Base-by-base conservation (phyloP, 2,113 vertebrate species). In the Egretta garzetta region DNA sequence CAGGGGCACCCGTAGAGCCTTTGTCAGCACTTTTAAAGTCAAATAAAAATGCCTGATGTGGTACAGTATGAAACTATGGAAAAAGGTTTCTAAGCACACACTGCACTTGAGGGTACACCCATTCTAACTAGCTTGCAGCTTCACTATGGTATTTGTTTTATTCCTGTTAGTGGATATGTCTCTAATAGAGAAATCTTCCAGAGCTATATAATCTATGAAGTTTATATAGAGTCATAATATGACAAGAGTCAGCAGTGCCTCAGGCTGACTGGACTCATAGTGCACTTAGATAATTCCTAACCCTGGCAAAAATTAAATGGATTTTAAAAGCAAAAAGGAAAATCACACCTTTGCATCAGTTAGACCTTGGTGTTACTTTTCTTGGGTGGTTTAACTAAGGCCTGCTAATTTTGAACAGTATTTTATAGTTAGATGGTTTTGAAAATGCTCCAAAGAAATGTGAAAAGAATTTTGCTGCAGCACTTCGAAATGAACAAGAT, bases 391-490 rank as follows among this genome's bases (percentile, higher is more conserved):
- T 97, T 93, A 92, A 97, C 95, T 97, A 96, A 80, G 83, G 77
- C 80, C 21, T 1, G 86, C 80, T 93, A 83, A 92, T 92, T 94
- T 94, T 86, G 35, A 89, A 92, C 92, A 96, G 96, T 96, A 93
- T 97, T 97, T 97, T 95, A 2, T 94, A 95, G 84, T 86, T 96
- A 79, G 87, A 67, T 77, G 95, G 83, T 95, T 97, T 97, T 92
- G 21, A 96, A 97, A 97, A 96, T 88, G 91, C 97, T 97, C 98
- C 98, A 98, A 97, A 98, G 98, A 98, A 97, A 98, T 98, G 97
- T 98, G 98, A 97, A 98, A 97, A 94, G 79, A 96, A 84, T 66
- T 93, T 95, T 96, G 95, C 95, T 95, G 86, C 90, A 93, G 97
- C 92, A 93, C 95, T 98, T 98, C 97, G 93, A 81, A 96, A 94